Evolutionary conservation across 2,888 invertebrate genomes (phyloP).

Genomic region (Eristalinus aeneus): DNA sequence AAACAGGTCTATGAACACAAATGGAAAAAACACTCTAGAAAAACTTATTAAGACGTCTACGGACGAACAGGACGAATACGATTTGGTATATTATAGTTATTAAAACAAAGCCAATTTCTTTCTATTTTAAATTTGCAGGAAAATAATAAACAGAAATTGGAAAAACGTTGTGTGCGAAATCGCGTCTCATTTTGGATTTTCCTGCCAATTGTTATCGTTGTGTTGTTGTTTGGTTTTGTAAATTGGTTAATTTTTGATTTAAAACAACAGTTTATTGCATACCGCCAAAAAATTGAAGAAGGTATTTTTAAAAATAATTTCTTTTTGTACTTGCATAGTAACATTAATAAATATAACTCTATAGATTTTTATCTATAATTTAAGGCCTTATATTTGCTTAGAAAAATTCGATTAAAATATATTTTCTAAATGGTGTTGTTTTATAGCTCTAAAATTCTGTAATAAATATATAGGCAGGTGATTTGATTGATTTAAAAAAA

Average conservation of each 20-base stretch:
- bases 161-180: conserved; percentile 76
- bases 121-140: conserved; percentile 70
- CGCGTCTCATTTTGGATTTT: conserved; percentile 77
- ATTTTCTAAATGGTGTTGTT: too few relatives aligned
- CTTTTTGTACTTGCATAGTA: neutral
- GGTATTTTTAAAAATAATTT: conserved; percentile 67
- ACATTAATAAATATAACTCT: neutral
- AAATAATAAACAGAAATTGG: conserved; percentile 74
- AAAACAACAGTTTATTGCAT: conserved; percentile 78
- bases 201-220: conserved; percentile 76
- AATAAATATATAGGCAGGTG: too few relatives aligned
- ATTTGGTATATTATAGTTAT: conserved; percentile 75
- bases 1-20: conserved; percentile 74
- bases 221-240: conserved; percentile 77
- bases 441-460: too few relatives aligned
- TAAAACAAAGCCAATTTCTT: conserved; percentile 17
- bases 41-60: conserved; percentile 85
- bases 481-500: too few relatives aligned
- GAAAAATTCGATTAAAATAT: too few relatives aligned
- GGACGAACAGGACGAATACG: conserved; percentile 83
- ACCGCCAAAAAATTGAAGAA: conserved; percentile 80
- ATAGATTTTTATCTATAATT: too few relatives aligned
- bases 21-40: conserved; percentile 82
- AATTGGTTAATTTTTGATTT: conserved; percentile 80
- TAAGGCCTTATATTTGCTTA: too few relatives aligned